Base-by-base conservation (phyloP, 2,113 vertebrate species). In the Orthonyx spaldingii region DNA sequence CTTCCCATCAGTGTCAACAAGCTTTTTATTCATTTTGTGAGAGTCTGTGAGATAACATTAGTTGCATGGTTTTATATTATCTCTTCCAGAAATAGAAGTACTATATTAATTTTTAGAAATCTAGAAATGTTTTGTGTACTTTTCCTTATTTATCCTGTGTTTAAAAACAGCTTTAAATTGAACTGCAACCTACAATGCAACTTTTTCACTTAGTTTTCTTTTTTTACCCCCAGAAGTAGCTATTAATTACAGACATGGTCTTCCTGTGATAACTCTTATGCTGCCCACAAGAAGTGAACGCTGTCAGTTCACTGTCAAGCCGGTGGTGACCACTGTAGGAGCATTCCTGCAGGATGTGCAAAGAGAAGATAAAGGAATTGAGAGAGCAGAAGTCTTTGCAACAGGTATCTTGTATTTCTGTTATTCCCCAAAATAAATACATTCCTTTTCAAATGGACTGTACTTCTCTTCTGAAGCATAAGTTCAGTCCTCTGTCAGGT, bases 251-350 rank as follows among this genome's bases (percentile, higher is more conserved):
- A 98, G 96, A 92, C 96, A 99, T 41, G 98, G 98, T 26, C 98
- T 99, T 37, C 98, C 99, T n/a, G 95, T 98, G 64, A 95, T 99
- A 94, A 98, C 98, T 41, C 97, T 99, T 17, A 98, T 74, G 1
- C 84, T 99, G 91, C 99, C 99, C 8, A 99, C 99, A 77, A 98
- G 99, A 95, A 97, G 95, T 2, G 99, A 99, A 95, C 98, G 98
- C 37, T 99, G 99, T 84, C 98, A 90, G 52, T 99, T 99, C 91
- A 98, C 98, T 35, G 92, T 99, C 46, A 97, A 98, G 78, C 99
- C 99, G 1, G 78, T 98, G 97, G 70, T 98, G 66, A 98, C 98
- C 85, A 99, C 95, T 0, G 98, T 99, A 7, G 98, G 97, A 13
- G 98, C 98, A 17, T 98, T 99, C 87, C 98, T 99, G 37, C 56